Evolutionary conservation across 2,797 vertebrate species (phyloP), one percentile per base, ranked within the genome.

Genomic region (Fistularia tabacaria): DNA sequence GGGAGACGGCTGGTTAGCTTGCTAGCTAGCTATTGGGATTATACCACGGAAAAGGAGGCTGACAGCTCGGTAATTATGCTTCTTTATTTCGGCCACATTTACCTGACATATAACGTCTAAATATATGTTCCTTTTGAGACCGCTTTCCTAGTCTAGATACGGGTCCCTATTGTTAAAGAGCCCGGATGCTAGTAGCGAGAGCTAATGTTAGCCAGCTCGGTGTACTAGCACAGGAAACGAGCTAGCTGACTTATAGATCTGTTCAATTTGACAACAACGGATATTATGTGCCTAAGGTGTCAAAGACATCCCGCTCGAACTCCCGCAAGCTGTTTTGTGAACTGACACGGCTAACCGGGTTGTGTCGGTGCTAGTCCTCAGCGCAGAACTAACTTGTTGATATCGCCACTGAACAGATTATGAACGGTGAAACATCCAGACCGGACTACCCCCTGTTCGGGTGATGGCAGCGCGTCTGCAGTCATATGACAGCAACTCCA

Each of bases 401-500:
- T 45, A 7, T 11, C 43, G 43, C 5, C 43, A 13, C 14, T 45
- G 6, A 45, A 54, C 47, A 54, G 68, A 92, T 94, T 88, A 91
- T 94, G 90, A 90, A 90, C 88, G 82, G 88, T 92, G 89, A 91
- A 90, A 73, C 71, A 73, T 73, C 85, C 68, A 82, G 79, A 76
- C 25, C 51, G 87, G 90, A 90, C 73, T 93, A 89, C 85, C 92
- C 73, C 60, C 54, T 85, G 57, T 80, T 37, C 68, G 82, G 94
- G 94, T 94, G 91, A 95, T 96, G 94, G 95, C 92, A 92, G 91
- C 90, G 86, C 91, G 89, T 87, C 90, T 91, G 89, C 93, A 91
- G 87, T 92, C 93, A 89, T 95, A 94, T 93, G 95, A 96, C 87
- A 94, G 93, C 91, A 95, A 96, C 92, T 94, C 93, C 89, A 96